Evolutionary conservation across 2,797 vertebrate genomes (phyloP).

Genomic region (Psittacula echo): DNA sequence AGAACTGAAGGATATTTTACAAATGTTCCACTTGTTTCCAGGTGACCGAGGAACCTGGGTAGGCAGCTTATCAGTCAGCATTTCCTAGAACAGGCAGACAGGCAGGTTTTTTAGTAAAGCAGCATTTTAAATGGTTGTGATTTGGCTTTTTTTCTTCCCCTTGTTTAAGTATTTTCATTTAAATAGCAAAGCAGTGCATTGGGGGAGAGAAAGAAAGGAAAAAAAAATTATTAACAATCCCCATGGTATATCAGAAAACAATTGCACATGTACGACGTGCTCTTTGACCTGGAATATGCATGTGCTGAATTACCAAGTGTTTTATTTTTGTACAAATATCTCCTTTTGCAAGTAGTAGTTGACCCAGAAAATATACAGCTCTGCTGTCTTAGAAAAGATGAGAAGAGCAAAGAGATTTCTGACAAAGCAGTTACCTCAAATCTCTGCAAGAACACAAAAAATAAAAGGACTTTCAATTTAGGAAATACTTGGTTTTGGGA

Average conservation of each 20-base stretch:
- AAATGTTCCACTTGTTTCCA: constrained; percentile 60
- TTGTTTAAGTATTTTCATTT: neutral
- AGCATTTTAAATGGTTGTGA: neutral
- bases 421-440: neutral
- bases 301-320: neutral
- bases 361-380: neutral
- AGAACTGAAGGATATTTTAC: constrained; percentile 54
- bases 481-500: neutral
- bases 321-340: neutral
- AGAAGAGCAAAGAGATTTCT: neutral
- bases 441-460: neutral
- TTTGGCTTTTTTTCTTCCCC: neutral
- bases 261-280: neutral
- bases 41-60: constrained; percentile 12
- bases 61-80: neutral
- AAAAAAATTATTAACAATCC: neutral
- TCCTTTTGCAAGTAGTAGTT: neutral
- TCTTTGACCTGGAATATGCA: neutral
- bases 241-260: neutral
- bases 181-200: neutral
- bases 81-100: neutral
- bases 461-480: neutral
- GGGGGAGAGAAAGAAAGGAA: neutral
- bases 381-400: neutral
- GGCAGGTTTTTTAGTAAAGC: neutral